Evolutionary conservation across 2,113 vertebrate genomes (phyloP), one percentile per base, ranked within the genome.

Genomic region (Petrocephalus zakoni): DNA sequence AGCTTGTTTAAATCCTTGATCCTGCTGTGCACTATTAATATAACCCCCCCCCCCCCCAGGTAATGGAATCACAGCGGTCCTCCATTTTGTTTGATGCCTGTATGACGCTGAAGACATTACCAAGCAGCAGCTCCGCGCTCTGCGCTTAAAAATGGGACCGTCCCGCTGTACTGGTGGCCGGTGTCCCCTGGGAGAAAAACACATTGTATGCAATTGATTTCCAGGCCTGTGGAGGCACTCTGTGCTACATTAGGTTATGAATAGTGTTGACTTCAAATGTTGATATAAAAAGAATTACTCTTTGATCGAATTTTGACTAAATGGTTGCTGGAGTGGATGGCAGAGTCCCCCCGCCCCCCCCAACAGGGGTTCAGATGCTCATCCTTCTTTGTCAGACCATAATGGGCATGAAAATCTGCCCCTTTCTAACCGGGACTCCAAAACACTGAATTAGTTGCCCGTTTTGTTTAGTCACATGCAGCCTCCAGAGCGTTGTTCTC

Each of bases 261-360:
- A 87, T 68, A 72, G 37, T 51, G 86, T 68, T 87, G 64, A 87
- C n/a, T 72, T 87, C 34, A 37, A 52, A 87, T 58, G 61, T 68
- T 17, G 46, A 72, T 87, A 15, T 68, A 68, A 42, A 87, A 46
- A 87, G n/a, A 64, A 68, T 17, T 17, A 47, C 4, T 22, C 29
- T 86, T 86, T 49, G 21, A 87, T 87, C 49, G 37, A 87, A 87
- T 87, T 68, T 87, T 87, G 21, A 72, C 34, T 49, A 42, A 87
- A 22, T 46, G 55, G 51, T 64, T 46, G 56, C 37, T 34, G 46
- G n/a, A 72, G n/a, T n/a, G 58, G 21, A 5, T 8, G 2, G 6
- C 22, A 0, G 1, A 0, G 22, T 84, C 42, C 25, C 81, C 81
- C 1, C 15, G 5, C 34, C 72, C 34, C 0, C 72, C 34, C 4